These are phyloP conservation scores for Engystomops pustulosus DNA, from an alignment of 2,113 vertebrate species.

Conservation along the genomic window DNA sequence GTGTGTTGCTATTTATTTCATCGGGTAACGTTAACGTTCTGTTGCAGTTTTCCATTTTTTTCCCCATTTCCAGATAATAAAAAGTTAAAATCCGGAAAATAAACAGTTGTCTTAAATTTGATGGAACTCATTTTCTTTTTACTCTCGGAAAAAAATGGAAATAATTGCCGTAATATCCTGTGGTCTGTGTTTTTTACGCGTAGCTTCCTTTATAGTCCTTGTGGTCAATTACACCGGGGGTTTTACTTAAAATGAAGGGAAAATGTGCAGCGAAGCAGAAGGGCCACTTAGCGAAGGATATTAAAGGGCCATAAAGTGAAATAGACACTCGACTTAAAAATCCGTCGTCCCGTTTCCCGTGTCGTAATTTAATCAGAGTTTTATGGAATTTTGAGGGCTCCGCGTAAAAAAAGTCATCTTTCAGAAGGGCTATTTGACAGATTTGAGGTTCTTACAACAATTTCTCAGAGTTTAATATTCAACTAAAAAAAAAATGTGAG, in stretches of 20 bases:
- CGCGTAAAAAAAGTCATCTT: slow-evolving; percentile 33
- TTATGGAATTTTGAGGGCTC: slow-evolving; percentile 23
- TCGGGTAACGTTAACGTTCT: too few species aligned
- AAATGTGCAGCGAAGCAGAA: slow-evolving; percentile 12
- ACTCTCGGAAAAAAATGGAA: not conserved
- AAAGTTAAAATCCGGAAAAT: too few species aligned
- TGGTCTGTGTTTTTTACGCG: not conserved
- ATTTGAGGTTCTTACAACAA: not conserved
- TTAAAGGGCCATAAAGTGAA: slow-evolving; percentile 40
- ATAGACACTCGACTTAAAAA: slow-evolving; percentile 24
- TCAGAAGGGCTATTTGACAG: slow-evolving; percentile 29
- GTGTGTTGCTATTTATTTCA: too few species aligned
- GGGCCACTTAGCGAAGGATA: slow-evolving; percentile 39
- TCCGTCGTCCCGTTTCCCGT: not conserved
- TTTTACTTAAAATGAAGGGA: slow-evolving; percentile 40
- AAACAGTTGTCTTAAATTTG: not conserved
- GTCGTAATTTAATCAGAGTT: slow-evolving; percentile 50
- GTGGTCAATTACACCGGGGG: slow-evolving; percentile 36
- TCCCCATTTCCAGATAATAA: too few species aligned
- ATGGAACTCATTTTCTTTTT: not conserved
- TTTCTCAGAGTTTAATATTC: slow-evolving; percentile 39
- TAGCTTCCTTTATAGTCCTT: slow-evolving; percentile 31
- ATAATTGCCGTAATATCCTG: slow-evolving; percentile 6
- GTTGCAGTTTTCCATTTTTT: too few species aligned
- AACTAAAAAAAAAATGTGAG: slow-evolving; percentile 3